A percentile compares a stretch with the other conserved stretches of the same genome.
Evolutionary conservation across 2,113 vertebrate genomes (phyloP).

Genomic region (Pagrus major): DNA sequence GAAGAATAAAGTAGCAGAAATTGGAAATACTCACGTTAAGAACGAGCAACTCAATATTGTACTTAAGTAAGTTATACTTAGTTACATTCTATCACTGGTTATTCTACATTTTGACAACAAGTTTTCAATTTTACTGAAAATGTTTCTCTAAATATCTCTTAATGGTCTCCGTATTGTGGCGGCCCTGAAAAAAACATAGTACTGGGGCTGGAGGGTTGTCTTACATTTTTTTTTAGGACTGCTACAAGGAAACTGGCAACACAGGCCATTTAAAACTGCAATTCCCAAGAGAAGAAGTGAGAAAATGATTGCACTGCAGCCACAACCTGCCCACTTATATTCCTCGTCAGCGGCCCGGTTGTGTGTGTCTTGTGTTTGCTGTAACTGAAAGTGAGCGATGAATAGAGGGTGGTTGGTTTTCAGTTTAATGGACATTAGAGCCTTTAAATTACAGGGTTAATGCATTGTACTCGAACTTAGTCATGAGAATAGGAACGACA

Average conservation of each 20-base stretch:
- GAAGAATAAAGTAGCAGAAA: too few species aligned
- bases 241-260: background rate
- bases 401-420: background rate
- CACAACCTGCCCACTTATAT: constrained; percentile 16
- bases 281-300: background rate
- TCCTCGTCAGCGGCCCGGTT: background rate
- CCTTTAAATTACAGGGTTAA: constrained; percentile 46
- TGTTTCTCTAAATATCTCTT: too few species aligned
- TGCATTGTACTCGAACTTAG: constrained; percentile 19
- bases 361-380: constrained; percentile 4
- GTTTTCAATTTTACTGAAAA: too few species aligned
- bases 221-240: background rate
- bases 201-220: background rate
- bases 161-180: too few species aligned
- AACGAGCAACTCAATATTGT: too few species aligned
- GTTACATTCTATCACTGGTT: too few species aligned
- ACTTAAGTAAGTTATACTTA: too few species aligned
- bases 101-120: too few species aligned
- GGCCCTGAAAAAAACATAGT: too few species aligned
- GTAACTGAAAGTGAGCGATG: constrained; percentile 17
- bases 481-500: constrained; percentile 22
- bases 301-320: background rate
- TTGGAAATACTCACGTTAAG: too few species aligned
- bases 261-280: background rate
- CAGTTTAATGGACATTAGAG: constrained; percentile 11